Conservation (phyloP, 2,888 invertebrate genomes). For the Amiota mariae region DNA sequence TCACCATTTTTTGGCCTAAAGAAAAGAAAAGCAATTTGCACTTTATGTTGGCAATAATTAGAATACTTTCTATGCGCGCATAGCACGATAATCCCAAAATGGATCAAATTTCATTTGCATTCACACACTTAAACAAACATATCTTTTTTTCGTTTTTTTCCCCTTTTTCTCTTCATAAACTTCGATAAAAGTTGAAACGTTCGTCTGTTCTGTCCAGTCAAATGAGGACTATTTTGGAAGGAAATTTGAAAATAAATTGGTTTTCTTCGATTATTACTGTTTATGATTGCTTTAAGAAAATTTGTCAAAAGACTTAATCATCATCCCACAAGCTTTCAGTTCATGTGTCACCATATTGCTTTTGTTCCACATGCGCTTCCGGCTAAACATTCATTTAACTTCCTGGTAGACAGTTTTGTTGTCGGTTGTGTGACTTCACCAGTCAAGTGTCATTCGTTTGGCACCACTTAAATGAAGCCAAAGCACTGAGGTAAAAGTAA, state of each 20-base stretch:
- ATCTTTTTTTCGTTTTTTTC: not conserved
- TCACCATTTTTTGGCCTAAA: not conserved
- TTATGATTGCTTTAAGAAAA: not conserved
- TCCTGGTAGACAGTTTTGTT: conserved; percentile 2
- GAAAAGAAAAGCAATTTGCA: conserved; percentile 1
- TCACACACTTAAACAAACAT: not conserved
- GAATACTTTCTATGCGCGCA: conserved; percentile 41
- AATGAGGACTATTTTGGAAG: not conserved
- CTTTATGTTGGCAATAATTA: conserved; percentile 39
- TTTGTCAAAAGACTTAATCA: conserved; percentile 13
- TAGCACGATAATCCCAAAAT: not conserved
- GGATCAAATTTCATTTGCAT: not conserved
- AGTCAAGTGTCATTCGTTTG: conserved; percentile 25
- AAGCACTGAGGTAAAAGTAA: not conserved
- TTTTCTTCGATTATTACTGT: conserved; percentile 8
- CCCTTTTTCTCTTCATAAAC: not conserved
- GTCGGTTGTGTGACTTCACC: conserved; percentile 7
- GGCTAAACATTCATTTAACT: not conserved
- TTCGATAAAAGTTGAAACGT: not conserved
- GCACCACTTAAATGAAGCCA: conserved; percentile 12
- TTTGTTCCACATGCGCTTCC: conserved; percentile 8
- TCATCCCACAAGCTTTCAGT: not conserved
- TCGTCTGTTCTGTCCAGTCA: not conserved
- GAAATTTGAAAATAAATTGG: conserved; percentile 21
- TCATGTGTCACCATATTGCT: not conserved